Base-by-base conservation (phyloP, 2,113 vertebrate genomes). In the Corapipo altera region DNA sequence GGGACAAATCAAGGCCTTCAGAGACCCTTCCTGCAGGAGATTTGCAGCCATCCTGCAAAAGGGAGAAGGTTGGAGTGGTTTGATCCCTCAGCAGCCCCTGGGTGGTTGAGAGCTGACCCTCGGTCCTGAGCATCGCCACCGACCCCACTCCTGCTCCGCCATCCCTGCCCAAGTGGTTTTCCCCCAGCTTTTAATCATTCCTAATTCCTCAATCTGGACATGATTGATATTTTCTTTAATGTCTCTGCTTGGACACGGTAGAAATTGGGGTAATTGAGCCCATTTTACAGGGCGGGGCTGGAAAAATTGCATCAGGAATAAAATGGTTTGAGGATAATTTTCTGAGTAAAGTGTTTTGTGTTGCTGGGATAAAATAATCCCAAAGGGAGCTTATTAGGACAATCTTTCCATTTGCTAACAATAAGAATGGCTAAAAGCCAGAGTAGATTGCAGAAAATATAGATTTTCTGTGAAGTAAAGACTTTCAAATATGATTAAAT, bases 101-200 rank as follows among this genome's bases (percentile, higher is more conserved):
- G 17, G 28, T 39, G 48, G 24, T 27, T 26, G 35, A 52, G 5
- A 21, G 15, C 37, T 2, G 1, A 2, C 28, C 32, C 21, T 35
- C 0, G 0, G 5, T 5, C 16, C 54, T 9, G 0, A 28, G 30
- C 35, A 32, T 5, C 19, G 17, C 5, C 67, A 24, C 28, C 4
- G 2, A 15, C 76, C 39, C 35, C 0, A 0, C 32, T 44, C 28
- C 77, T 37, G 32, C 44, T 23, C 64, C 77, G 12, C 37, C 20
- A 7, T 30, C 51, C 51, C 59, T 73, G 23, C 54, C 22, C 55
- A 7, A 5, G 26, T 1, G 9, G n/a, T 16, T 49, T 44, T 18
- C 4, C 15, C 33, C 27, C 46, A 48, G 26, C 7, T 72, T 66
- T 30, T 30, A 6, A 6, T 77, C 48, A n/a, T 17, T 18, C 44